These are phyloP conservation scores for Mactra quadrangularis DNA, from an alignment of 1,140 invertebrate genomes.

Conservation along the genomic window DNA sequence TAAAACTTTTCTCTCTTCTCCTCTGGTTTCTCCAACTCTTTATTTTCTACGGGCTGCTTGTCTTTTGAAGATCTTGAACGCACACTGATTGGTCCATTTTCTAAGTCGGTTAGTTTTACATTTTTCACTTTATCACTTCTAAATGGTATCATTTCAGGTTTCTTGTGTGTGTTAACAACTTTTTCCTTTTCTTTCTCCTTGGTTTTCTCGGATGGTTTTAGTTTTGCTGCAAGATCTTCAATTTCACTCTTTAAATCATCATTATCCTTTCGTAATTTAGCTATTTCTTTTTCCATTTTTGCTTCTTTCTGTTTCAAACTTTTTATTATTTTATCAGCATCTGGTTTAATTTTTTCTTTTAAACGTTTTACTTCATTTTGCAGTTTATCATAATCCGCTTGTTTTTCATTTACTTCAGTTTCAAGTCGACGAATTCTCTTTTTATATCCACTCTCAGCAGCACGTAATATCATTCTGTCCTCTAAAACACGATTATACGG, in stretches of 20 bases:
- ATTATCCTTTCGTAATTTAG: constrained; percentile 35
- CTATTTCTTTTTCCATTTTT: background rate
- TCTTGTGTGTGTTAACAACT: background rate
- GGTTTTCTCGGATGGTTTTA: background rate
- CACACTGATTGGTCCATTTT: no score
- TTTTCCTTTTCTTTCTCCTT: background rate
- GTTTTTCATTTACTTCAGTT: constrained; percentile 32
- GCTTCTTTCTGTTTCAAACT: background rate
- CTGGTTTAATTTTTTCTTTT: background rate
- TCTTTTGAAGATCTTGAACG: no score
- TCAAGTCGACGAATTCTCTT: constrained; percentile 38
- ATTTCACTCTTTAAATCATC: background rate
- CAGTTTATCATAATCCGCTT: constrained; percentile 22
- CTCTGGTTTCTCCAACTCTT: background rate
- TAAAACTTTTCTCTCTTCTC: constrained; percentile 17
- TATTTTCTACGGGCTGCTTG: no score
- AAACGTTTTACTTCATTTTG: constrained; percentile 14
- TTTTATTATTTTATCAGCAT: background rate
- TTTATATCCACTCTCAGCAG: constrained; percentile 49
- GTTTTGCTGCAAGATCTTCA: background rate
- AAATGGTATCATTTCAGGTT: background rate
- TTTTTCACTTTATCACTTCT: background rate
- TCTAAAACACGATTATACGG: constrained; percentile 42
- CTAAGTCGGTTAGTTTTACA: no score
- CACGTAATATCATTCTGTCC: constrained; percentile 47